Base-by-base conservation (phyloP, 1,140 invertebrate species). In the Temnothorax longispinosus region DNA sequence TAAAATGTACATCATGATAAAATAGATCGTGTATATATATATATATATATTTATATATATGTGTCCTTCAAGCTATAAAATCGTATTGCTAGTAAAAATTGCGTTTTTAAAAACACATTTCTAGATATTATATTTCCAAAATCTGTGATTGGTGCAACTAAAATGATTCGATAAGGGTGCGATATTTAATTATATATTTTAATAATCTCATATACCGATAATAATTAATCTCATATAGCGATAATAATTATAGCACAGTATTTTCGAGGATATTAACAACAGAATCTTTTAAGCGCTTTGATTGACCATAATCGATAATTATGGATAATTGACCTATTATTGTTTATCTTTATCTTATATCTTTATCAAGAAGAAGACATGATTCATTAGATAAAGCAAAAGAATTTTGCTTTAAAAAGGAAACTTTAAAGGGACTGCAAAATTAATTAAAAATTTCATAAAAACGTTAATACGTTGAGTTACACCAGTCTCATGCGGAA, bases 1-100 rank as follows among this genome's bases (percentile, higher is more conserved):
- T 78, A 90, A 82, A 91, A 88, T 86, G 41, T 89, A 92, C 82
- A 90, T 18, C 44, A 65, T 87, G 87, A 87, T 21, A 78, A 67
- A 67, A 90, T 78, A 88, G n/a, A 56, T 89, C 60, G 52, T 38
- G 60, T 77, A 74, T 78, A 77, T 67, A 65, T 67, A 44, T n/a
- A n/a, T n/a, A n/a, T 67, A 41, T 41, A 69, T 87, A 82, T 80
- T 47, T 75, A 52, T 85, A 65, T 69, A 50, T 13, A 50, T 50
- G 50, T 50, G 50, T 52, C 32, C 13, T 84, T 84, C 47, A 86
- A 87, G 32, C 27, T 76, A 32, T 85, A 84, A 76, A 62, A 87
- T 88, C 52, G 74, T 88, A 85, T 86, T 87, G 81, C 78, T 84
- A 87, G 62, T 75, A 81, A 86, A 65, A 60, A 82, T 88, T 65